A percentile compares a stretch with the other conserved stretches of the same genome.
Evolutionary conservation across 2,797 vertebrate genomes (phyloP).

Genomic region (Vespertilio murinus): DNA sequence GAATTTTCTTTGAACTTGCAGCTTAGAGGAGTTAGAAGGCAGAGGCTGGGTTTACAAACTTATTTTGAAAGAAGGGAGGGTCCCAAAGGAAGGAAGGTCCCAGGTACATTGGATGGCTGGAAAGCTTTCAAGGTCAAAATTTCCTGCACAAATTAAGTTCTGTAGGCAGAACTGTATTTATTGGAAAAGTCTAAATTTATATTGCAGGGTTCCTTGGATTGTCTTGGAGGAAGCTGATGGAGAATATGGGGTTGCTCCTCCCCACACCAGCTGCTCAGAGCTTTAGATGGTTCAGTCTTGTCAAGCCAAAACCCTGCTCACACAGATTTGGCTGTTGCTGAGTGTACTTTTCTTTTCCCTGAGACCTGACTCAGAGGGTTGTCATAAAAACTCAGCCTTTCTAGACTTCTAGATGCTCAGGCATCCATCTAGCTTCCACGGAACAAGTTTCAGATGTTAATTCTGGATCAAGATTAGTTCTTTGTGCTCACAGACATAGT

Average conservation of each 20-base stretch:
- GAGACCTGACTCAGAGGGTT: not conserved
- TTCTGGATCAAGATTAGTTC: not conserved
- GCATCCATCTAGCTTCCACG: not conserved
- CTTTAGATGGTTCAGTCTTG: not conserved
- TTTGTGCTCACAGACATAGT: not conserved
- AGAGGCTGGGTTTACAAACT: not conserved
- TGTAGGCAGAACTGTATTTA: not conserved
- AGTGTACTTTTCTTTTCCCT: not conserved
- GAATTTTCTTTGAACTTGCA: constrained; percentile 37
- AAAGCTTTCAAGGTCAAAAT: constrained; percentile 24
- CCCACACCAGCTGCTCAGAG: not conserved
- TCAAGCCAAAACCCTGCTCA: not conserved
- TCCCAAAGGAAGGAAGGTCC: constrained; percentile 54
- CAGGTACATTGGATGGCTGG: constrained; percentile 1
- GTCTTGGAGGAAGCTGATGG: not conserved
- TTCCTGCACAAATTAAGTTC: not conserved
- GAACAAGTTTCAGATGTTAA: constrained; percentile 30
- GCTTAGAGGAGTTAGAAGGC: not conserved
- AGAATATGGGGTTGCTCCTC: not conserved
- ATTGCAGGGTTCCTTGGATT: not conserved
- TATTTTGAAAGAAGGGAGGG: constrained; percentile 45
- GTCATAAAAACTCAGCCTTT: not conserved
- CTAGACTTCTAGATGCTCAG: not conserved
- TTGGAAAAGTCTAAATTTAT: not conserved
- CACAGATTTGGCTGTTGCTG: not conserved